phyloP scores from a whole-genome alignment of 2,113 vertebrate species.

The Perccottus glenii region DNA sequence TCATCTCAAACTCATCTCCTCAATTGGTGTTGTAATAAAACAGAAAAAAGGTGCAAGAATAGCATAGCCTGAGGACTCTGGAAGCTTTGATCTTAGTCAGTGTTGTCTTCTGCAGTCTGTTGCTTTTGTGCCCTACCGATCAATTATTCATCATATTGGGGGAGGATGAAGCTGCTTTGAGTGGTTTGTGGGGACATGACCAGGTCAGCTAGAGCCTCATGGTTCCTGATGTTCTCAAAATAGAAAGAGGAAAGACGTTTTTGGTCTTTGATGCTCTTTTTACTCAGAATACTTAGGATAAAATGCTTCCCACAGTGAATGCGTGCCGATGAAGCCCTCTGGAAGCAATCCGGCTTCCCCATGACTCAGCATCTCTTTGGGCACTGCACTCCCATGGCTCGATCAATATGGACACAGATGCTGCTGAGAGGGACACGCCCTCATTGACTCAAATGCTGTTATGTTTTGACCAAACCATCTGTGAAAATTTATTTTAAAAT shows the following conservation, averaged over 20 bases:
- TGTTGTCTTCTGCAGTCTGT: slow-evolving; percentile 22
- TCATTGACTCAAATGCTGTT: not conserved
- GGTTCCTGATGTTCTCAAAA: slow-evolving; percentile 12
- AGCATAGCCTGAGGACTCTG: not conserved
- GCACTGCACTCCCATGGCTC: slow-evolving; percentile 46
- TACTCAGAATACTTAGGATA: not conserved
- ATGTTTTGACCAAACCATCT: slow-evolving; percentile 8
- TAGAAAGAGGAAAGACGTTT: slow-evolving; percentile 7
- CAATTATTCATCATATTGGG: slow-evolving; percentile 51
- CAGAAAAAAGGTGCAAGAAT: not conserved
- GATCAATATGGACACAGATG: slow-evolving; percentile 57
- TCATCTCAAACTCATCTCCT: too few species aligned
- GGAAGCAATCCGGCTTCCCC: slow-evolving; percentile 9
- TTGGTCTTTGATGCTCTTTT: slow-evolving; percentile 23
- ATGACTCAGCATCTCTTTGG: slow-evolving; percentile 66
- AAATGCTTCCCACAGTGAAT: slow-evolving; percentile 6
- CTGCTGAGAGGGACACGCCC: slow-evolving; percentile 6
- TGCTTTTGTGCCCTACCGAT: slow-evolving; percentile 28
- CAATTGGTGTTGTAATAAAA: not conserved
- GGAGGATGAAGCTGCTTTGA: slow-evolving; percentile 10
- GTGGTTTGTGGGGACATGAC: slow-evolving; percentile 22
- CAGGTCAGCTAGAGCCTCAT: slow-evolving; percentile 22
- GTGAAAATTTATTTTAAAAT: slow-evolving; percentile 5
- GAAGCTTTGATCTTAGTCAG: slow-evolving; percentile 17
- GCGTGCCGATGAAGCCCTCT: slow-evolving; percentile 6